These are phyloP conservation scores for Sebastes alutus DNA, from an alignment of 2,797 vertebrate genomes.

Conservation along the genomic window DNA sequence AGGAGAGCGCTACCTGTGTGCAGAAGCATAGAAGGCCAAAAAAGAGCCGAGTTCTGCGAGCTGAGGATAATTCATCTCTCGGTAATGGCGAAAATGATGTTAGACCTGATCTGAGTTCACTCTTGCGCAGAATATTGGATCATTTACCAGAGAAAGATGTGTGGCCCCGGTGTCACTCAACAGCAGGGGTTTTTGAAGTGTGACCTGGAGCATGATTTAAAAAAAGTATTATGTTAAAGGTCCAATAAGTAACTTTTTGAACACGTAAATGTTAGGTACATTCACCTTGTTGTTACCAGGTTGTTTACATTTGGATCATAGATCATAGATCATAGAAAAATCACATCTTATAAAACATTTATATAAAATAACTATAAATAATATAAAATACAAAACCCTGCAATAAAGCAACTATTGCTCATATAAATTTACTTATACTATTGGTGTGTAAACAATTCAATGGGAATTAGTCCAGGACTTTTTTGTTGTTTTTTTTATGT, in stretches of 20 bases:
- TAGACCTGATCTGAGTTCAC: slow-evolving; percentile 44
- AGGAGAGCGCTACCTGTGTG: slow-evolving; percentile 41
- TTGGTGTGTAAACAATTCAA: not conserved
- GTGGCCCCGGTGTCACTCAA: not conserved
- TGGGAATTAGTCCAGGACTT: not conserved
- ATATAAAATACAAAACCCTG: not conserved
- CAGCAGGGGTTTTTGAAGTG: slow-evolving; percentile 5
- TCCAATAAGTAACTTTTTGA: not conserved
- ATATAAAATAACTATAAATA: too few species aligned
- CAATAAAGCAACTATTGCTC: not conserved
- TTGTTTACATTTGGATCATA: not conserved
- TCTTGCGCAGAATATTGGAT: slow-evolving; percentile 45
- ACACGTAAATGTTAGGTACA: not conserved
- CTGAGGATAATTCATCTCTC: slow-evolving; percentile 52
- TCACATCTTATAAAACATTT: not conserved
- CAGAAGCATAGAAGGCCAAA: slow-evolving; percentile 21
- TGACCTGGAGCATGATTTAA: not conserved
- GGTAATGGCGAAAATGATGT: slow-evolving; percentile 58
- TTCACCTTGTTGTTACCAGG: not conserved
- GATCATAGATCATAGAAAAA: not conserved
- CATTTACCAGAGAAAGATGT: slow-evolving; percentile 46
- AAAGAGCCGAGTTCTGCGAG: slow-evolving; percentile 33
- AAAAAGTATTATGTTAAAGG: slow-evolving; percentile 13
- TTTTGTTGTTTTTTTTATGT: not conserved
- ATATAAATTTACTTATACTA: not conserved